These are phyloP conservation scores for Acipenser oxyrinchus DNA, from an alignment of 2,797 vertebrate species.

Conservation along the genomic window DNA sequence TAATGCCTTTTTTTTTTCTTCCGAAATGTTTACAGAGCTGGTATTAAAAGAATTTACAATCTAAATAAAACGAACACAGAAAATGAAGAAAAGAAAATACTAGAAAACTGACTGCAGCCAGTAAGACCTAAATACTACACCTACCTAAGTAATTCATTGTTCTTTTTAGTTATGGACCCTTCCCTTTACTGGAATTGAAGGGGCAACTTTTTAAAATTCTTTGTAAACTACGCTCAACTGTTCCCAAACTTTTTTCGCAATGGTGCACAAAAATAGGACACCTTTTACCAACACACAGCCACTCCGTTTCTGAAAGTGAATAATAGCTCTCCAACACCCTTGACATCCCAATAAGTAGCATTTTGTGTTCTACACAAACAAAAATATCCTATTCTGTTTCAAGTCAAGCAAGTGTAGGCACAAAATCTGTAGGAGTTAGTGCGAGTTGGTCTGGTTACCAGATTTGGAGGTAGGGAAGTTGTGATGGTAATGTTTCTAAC, in stretches of 20 bases:
- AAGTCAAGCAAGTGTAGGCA: neutral
- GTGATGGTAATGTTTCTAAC: slow-evolving; percentile 34
- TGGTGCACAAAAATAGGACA: neutral
- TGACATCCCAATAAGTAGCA: neutral
- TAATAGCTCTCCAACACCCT: neutral
- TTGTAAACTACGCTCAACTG: neutral
- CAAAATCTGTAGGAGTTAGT: neutral
- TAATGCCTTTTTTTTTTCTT: slow-evolving; percentile 2
- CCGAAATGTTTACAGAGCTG: neutral
- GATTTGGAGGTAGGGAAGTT: slow-evolving; percentile 54
- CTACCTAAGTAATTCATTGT: neutral
- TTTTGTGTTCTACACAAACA: neutral
- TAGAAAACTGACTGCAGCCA: slow-evolving; percentile 1
- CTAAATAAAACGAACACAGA: neutral
- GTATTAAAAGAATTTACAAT: slow-evolving; percentile 1
- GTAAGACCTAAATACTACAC: too few species aligned
- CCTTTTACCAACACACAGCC: neutral
- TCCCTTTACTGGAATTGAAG: neutral
- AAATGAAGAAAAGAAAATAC: slow-evolving; percentile 3
- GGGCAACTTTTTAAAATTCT: neutral
- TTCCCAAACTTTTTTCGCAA: neutral
- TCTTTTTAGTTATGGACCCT: slow-evolving; percentile 2
- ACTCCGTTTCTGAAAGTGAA: neutral
- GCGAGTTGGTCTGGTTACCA: slow-evolving; percentile 16
- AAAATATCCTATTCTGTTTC: too few species aligned